Evolutionary conservation across 1,140 invertebrate species (phyloP), one percentile per base, ranked within the genome.

Genomic region (Nomia melanderi): DNA sequence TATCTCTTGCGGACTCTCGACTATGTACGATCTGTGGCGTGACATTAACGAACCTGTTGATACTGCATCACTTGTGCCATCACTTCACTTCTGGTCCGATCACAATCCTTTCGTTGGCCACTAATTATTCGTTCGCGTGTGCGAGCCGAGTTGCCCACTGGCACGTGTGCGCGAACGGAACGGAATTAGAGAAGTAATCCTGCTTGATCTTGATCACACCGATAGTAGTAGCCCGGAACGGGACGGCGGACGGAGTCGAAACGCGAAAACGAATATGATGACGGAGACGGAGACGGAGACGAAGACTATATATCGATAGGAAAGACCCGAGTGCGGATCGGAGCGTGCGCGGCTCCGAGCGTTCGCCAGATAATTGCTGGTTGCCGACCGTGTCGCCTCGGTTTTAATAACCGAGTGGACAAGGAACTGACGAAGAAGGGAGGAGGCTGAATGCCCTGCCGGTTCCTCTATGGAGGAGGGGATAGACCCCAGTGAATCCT

Each of bases 381-480:
- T 92, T 92, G 84, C 83, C 78, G 79, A 86, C 86, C 86, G 86
- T 90, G 91, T 91, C 90, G 89, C 87, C 83, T 90, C 80, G 85
- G 89, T 90, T 91, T 91, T 91, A 91, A 91, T 91, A 90, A 91
- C 88, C 78, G 84, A 85, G 88, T 90, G 89, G 90, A 91, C 89
- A 91, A 88, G 78, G 78, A 77, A 66, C 60, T 84, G 67, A 62
- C 77, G 74, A 78, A 79, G 72, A 72, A 79, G 70, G 70, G 71
- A 79, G 81, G 72, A 67, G 64, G 64, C 70, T 74, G 77, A 83
- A 82, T 79, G 70, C 78, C 75, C 64, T 53, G 67, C 77, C 75
- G 59, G 54, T 65, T 71, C 36, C 54, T 50, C 67, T 65, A 77
- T 41, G 60, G 57, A 77, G 56, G 80, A 77, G 83, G 85, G 86